A percentile compares a stretch with the other conserved stretches of the same genome.
These are phyloP conservation scores for Sericinus montela DNA, from an alignment of 2,888 invertebrate genomes.

Conservation along the genomic window DNA sequence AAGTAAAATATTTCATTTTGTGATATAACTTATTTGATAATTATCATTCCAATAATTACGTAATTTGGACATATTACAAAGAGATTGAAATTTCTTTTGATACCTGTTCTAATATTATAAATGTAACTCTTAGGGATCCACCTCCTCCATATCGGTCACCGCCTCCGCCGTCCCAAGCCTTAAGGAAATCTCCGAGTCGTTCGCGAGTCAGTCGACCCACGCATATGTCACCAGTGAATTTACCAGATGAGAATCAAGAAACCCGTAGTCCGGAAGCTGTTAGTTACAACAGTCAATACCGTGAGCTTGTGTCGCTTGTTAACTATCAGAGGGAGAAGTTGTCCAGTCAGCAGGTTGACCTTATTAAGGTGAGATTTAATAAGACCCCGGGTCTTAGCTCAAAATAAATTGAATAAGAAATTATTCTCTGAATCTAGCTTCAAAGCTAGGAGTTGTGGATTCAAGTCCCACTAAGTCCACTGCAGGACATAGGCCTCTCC, in stretches of 20 bases:
- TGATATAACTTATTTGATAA: too few relatives aligned
- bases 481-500: too few relatives aligned
- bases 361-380: constrained; percentile 85
- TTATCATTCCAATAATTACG: too few relatives aligned
- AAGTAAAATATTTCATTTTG: too few relatives aligned
- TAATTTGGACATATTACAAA: too few relatives aligned
- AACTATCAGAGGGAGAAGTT: constrained; percentile 95
- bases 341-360: constrained; percentile 92
- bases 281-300: constrained; percentile 86
- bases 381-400: too few relatives aligned
- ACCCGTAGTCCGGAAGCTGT: constrained; percentile 78
- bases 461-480: too few relatives aligned
- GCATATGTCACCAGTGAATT: constrained; percentile 67
- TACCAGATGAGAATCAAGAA: constrained; percentile 49
- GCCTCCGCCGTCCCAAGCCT: constrained; percentile 61
- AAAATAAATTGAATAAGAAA: too few relatives aligned
- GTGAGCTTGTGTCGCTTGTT: constrained; percentile 91
- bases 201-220: constrained; percentile 44
- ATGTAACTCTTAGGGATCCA: constrained; percentile 52
- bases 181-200: constrained; percentile 65
- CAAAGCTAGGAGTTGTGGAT: too few relatives aligned
- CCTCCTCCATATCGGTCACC: constrained; percentile 75
- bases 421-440: too few relatives aligned
- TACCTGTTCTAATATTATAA: too few relatives aligned
- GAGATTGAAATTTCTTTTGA: too few relatives aligned